phyloP scores from a whole-genome alignment of 23 tunicate genomes.

The Halocynthia roretzi region DNA sequence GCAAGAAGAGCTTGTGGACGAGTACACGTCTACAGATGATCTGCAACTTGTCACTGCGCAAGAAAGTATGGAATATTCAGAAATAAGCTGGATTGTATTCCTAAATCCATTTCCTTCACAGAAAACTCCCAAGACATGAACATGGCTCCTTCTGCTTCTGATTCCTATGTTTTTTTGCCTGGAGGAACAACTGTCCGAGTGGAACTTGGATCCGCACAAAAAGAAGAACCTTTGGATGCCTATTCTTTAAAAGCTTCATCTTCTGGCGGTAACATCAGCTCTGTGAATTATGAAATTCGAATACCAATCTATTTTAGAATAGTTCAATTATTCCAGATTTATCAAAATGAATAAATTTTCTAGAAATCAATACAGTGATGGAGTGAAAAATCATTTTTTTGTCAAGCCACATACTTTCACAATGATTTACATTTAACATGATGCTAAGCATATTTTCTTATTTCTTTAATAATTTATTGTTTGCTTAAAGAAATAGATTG shows the following conservation, averaged over 20 bases:
- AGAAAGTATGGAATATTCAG: neutral
- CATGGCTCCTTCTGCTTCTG: slow-evolving; percentile 3
- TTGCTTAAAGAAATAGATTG: too few relatives aligned
- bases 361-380: too few relatives aligned
- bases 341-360: too few relatives aligned
- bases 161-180: slow-evolving; percentile 36
- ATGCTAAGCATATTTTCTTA: too few relatives aligned
- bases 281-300: too few relatives aligned
- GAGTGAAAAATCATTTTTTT: too few relatives aligned
- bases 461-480: too few relatives aligned
- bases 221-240: slow-evolving; percentile 20
- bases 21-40: slow-evolving; percentile 14
- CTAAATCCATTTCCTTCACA: neutral
- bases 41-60: neutral
- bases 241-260: neutral
- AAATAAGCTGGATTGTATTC: neutral
- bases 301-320: too few relatives aligned
- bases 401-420: too few relatives aligned
- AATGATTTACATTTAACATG: too few relatives aligned
- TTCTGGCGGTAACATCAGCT: neutral
- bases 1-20: slow-evolving; percentile 12
- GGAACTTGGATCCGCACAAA: neutral
- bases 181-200: slow-evolving; percentile 41
- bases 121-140: neutral
- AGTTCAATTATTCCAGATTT: too few relatives aligned